Conservation (phyloP, 2,113 vertebrate species). For the Vombatus ursinus region DNA sequence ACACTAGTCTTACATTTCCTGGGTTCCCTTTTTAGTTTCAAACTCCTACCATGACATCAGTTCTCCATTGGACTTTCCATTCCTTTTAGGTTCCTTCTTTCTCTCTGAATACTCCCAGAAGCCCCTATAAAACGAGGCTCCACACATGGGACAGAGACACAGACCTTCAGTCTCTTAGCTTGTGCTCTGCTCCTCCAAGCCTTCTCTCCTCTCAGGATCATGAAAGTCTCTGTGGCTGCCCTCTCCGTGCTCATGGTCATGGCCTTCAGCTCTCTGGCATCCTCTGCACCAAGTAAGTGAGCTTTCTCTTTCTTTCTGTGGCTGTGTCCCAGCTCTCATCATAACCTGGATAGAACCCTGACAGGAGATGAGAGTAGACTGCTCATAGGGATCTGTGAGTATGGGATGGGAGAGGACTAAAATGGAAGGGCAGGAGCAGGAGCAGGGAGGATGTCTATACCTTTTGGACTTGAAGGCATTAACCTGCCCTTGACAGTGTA, state of each 20-base stretch:
- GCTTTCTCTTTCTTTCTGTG: neutral
- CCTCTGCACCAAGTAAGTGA: conserved; percentile 73
- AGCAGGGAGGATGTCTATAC: neutral
- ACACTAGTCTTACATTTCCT: neutral
- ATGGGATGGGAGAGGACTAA: too few species aligned
- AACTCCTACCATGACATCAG: conserved; percentile 56
- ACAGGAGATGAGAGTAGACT: neutral
- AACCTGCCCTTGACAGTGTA: neutral
- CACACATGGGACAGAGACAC: conserved; percentile 30
- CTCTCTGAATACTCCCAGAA: neutral
- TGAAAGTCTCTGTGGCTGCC: conserved; percentile 74
- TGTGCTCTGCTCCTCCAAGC: conserved; percentile 45
- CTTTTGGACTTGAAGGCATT: neutral
- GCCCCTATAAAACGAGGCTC: conserved; percentile 66
- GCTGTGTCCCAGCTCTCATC: too few species aligned
- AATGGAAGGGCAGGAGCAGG: neutral
- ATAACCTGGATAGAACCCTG: neutral
- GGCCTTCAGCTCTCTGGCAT: conserved; percentile 31
- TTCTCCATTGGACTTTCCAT: conserved; percentile 65
- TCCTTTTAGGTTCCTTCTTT: neutral
- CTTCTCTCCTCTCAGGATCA: conserved; percentile 52
- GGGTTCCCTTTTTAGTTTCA: conserved; percentile 53
- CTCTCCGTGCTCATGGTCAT: conserved; percentile 54
- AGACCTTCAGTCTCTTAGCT: conserved; percentile 49
- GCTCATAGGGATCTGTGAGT: neutral